A percentile compares a stretch with the other conserved stretches of the same genome.
Evolutionary conservation across 1,140 invertebrate species (phyloP).

Genomic region (Drosophila lowei): DNA sequence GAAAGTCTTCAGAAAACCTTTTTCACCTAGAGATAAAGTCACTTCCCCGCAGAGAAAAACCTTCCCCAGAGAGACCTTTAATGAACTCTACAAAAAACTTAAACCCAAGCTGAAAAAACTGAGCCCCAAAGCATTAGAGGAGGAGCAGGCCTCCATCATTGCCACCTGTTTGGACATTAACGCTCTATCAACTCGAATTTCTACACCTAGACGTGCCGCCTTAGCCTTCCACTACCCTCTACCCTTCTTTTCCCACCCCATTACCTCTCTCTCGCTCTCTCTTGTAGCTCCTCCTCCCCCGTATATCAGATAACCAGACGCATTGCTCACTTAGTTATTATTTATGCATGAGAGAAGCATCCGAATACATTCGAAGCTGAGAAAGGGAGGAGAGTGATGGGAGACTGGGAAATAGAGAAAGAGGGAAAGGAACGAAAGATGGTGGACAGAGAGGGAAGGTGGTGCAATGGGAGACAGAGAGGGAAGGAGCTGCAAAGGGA

Average conservation of each 20-base stretch:
- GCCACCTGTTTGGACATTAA: constrained; percentile 47
- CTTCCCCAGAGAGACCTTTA: too few species aligned
- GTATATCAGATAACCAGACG: constrained; percentile 52
- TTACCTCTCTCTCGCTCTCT: background rate
- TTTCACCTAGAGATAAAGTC: too few species aligned
- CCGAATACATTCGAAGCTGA: too few species aligned
- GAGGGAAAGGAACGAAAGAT: too few species aligned
- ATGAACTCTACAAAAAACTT: background rate
- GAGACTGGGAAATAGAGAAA: too few species aligned
- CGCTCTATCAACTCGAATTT: constrained; percentile 16
- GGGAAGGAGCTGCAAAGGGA: background rate
- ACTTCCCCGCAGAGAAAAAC: too few species aligned
- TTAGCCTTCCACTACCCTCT: background rate
- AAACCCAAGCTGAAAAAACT: constrained; percentile 1
- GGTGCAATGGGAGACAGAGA: too few species aligned
- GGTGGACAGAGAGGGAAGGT: too few species aligned
- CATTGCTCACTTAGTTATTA: constrained; percentile 61
- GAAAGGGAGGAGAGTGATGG: background rate
- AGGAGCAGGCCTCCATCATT: background rate
- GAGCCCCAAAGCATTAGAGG: constrained; percentile 9
- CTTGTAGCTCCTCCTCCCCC: background rate
- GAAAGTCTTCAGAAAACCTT: too few species aligned
- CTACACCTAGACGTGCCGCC: constrained; percentile 8
- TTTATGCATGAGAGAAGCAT: constrained; percentile 47
- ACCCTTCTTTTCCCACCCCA: too few species aligned